These are phyloP conservation scores for Halictus quadricinctus DNA, from an alignment of 2,888 invertebrate genomes.

Conservation along the genomic window DNA sequence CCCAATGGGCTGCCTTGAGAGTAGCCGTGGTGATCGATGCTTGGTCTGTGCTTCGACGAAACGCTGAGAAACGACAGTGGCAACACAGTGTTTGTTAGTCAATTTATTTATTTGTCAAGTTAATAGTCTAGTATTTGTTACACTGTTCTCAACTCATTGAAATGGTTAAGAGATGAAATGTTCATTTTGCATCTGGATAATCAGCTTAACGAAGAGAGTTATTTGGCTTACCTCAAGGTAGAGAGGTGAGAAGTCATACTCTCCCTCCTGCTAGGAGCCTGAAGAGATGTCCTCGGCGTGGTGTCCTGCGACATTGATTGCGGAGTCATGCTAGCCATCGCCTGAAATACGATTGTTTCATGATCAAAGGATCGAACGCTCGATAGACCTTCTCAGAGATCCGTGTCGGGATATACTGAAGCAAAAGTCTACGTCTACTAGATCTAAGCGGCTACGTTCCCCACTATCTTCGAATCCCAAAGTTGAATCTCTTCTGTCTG, in stretches of 20 bases:
- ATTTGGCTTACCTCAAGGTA: slow-evolving; percentile 72
- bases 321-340: slow-evolving; percentile 76
- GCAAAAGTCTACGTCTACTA: slow-evolving; percentile 39
- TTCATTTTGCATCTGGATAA: too few relatives aligned
- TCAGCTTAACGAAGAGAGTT: not conserved
- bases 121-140: too few relatives aligned
- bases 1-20: slow-evolving; percentile 73
- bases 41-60: slow-evolving; percentile 80
- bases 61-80: slow-evolving; percentile 73
- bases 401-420: slow-evolving; percentile 16
- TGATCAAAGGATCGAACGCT: not conserved
- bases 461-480: slow-evolving; percentile 11
- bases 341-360: slow-evolving; percentile 67
- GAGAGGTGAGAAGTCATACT: slow-evolving; percentile 78
- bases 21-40: slow-evolving; percentile 57
- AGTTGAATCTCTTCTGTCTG: not conserved
- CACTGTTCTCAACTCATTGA: too few relatives aligned
- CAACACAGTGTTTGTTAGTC: too few relatives aligned
- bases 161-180: too few relatives aligned
- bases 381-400: not conserved
- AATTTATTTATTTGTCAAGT: too few relatives aligned
- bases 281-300: slow-evolving; percentile 73
- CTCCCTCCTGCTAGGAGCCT: slow-evolving; percentile 78
- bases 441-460: slow-evolving; percentile 28
- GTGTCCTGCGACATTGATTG: slow-evolving; percentile 72